Percentiles rank a stretch among this genome's conserved stretches.
Evolutionary conservation across 2,113 vertebrate genomes (phyloP).

Genomic region (Thunnus maccoyii): DNA sequence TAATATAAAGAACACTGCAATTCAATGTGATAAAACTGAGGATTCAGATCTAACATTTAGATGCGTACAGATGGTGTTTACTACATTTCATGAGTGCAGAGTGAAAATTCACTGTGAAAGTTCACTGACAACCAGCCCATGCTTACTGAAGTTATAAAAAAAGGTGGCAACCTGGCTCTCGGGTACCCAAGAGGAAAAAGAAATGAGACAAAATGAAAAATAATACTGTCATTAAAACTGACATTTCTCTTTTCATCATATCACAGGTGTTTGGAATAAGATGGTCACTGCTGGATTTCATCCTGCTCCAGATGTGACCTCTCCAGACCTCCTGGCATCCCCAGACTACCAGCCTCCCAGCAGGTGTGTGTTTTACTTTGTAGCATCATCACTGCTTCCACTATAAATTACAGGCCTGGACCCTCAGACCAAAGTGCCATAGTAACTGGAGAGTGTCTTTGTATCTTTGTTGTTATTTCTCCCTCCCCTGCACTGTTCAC

Average conservation of each 20-base stretch:
- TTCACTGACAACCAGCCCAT: not conserved
- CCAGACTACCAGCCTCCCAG: slow-evolving; percentile 53
- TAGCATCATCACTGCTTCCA: slow-evolving; percentile 40
- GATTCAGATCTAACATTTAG: too few relatives aligned
- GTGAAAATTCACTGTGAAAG: too few relatives aligned
- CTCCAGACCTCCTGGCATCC: slow-evolving; percentile 60
- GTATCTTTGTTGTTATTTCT: slow-evolving; percentile 40
- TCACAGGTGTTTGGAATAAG: slow-evolving; percentile 35
- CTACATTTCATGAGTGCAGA: not conserved
- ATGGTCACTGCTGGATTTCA: slow-evolving; percentile 23
- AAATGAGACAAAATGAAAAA: not conserved
- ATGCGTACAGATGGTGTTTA: not conserved
- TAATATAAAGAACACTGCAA: too few relatives aligned
- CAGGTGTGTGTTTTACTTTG: slow-evolving; percentile 71
- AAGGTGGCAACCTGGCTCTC: too few relatives aligned
- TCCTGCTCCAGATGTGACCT: slow-evolving; percentile 63
- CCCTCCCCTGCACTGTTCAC: not conserved
- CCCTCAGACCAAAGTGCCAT: slow-evolving; percentile 32
- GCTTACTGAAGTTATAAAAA: not conserved
- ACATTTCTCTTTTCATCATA: slow-evolving; percentile 24
- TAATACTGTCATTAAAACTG: slow-evolving; percentile 15
- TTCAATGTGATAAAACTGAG: too few relatives aligned
- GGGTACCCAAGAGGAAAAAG: not conserved
- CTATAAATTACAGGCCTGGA: slow-evolving; percentile 61
- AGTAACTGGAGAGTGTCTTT: slow-evolving; percentile 38